Evolutionary conservation across 2,888 invertebrate genomes (phyloP).

Genomic region (Germaria angustata): DNA sequence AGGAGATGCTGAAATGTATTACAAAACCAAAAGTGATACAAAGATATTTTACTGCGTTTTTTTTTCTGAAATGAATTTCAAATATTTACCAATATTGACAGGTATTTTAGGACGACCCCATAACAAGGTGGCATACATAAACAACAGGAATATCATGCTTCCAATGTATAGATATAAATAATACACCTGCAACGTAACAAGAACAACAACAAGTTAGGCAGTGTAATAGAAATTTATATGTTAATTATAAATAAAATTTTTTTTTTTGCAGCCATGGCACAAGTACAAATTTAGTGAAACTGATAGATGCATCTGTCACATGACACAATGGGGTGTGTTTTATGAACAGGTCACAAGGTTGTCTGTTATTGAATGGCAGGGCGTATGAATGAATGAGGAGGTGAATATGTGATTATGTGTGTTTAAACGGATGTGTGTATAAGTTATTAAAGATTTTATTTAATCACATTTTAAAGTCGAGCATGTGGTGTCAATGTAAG

Average conservation of each 20-base stretch:
- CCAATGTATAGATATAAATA: constrained; percentile 93
- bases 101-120: constrained; percentile 83
- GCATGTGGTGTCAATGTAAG: background rate
- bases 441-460: background rate
- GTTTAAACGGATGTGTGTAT: background rate
- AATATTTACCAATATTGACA: constrained; percentile 82
- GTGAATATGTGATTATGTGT: background rate
- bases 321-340: constrained; percentile 19
- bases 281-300: constrained; percentile 17
- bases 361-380: background rate
- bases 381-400: background rate
- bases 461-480: background rate
- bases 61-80: background rate
- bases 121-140: constrained; percentile 90
- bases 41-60: background rate
- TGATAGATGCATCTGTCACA: constrained; percentile 35
- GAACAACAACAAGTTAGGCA: constrained; percentile 1
- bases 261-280: background rate
- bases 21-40: background rate
- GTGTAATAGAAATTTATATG: constrained; percentile 51
- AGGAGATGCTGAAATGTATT: constrained; percentile 73
- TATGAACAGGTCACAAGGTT: constrained; percentile 19
- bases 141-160: constrained; percentile 90
- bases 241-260: constrained; percentile 9
- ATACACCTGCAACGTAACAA: constrained; percentile 84